phyloP scores from a whole-genome alignment of 2,888 invertebrate genomes.

The Macroteleia sp. region DNA sequence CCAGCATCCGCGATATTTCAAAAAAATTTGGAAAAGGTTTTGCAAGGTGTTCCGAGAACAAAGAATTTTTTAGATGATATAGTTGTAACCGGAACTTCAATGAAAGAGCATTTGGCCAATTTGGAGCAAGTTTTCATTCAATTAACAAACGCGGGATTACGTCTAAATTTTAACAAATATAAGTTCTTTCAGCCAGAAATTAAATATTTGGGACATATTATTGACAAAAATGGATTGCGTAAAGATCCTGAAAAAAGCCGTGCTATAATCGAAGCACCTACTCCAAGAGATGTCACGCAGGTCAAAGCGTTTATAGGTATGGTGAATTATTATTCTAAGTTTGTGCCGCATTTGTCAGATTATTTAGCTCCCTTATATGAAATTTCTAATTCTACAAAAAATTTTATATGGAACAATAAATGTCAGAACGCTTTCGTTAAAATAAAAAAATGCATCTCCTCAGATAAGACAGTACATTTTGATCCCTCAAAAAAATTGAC shows the following conservation, averaged over 20 bases:
- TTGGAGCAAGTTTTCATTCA: slow-evolving; percentile 68
- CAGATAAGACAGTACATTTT: slow-evolving; percentile 50
- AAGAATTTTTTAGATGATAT: slow-evolving; percentile 72
- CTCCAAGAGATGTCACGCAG: slow-evolving; percentile 34
- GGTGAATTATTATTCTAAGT: slow-evolving; percentile 49
- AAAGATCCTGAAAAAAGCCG: slow-evolving; percentile 53
- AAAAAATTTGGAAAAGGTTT: slow-evolving; percentile 72
- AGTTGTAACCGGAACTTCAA: slow-evolving; percentile 68
- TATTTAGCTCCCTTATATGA: slow-evolving; percentile 38
- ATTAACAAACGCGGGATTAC: slow-evolving; percentile 68
- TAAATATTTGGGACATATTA: slow-evolving; percentile 73
- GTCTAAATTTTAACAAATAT: slow-evolving; percentile 73
- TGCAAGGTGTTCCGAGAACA: slow-evolving; percentile 65
- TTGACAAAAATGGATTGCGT: slow-evolving; percentile 60
- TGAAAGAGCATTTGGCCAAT: slow-evolving; percentile 68
- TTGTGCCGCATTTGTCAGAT: slow-evolving; percentile 33
- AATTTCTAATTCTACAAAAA: neutral
- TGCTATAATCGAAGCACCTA: slow-evolving; percentile 46
- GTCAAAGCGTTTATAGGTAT: slow-evolving; percentile 52
- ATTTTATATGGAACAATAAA: slow-evolving; percentile 29
- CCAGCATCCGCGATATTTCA: slow-evolving; percentile 81
- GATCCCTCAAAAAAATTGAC: slow-evolving; percentile 49
- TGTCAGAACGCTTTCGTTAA: slow-evolving; percentile 27
- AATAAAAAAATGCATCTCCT: slow-evolving; percentile 18
- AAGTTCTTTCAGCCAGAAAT: slow-evolving; percentile 73